Evolutionary conservation across 2,113 vertebrate genomes (phyloP).

Genomic region (Chelonoidis abingdonii): DNA sequence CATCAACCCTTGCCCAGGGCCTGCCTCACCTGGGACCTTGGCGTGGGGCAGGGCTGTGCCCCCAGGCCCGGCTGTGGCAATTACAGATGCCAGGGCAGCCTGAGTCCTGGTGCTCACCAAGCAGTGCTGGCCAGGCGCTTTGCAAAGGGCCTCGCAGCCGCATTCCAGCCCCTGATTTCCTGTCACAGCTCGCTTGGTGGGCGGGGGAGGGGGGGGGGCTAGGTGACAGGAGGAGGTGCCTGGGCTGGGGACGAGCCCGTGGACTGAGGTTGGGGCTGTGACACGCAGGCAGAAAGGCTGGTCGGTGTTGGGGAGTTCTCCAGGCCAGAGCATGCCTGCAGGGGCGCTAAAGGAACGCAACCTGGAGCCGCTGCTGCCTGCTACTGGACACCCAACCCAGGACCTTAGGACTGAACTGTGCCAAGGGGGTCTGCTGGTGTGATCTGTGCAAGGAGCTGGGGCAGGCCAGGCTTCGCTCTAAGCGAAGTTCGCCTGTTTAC

Average conservation of each 20-base stretch:
- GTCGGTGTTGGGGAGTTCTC: no score
- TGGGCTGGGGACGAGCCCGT: rapidly evolving
- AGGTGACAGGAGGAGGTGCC: rapidly evolving
- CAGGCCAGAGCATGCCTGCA: not conserved
- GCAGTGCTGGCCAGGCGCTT: not conserved
- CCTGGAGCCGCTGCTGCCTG: rapidly evolving
- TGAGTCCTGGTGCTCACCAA: rapidly evolving
- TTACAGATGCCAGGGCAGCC: rapidly evolving
- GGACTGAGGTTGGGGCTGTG: not conserved
- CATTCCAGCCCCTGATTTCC: rapidly evolving
- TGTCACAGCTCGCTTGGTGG: rapidly evolving
- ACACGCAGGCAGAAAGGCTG: not conserved
- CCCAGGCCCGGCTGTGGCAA: not conserved
- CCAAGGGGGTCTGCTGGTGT: no score
- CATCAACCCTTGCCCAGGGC: not conserved
- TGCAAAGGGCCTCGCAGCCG: rapidly evolving
- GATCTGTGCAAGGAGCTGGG: not conserved
- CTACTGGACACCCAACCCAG: rapidly evolving
- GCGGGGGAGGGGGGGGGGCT: rapidly evolving
- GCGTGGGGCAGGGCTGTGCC: rapidly evolving
- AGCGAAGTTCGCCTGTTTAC: not conserved
- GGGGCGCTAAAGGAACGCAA: not conserved
- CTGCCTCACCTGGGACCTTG: not conserved
- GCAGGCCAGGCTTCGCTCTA: not conserved
- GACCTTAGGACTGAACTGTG: rapidly evolving